Conservation (phyloP, 2,888 invertebrate genomes). For the Lamellibrachia satsuma region DNA sequence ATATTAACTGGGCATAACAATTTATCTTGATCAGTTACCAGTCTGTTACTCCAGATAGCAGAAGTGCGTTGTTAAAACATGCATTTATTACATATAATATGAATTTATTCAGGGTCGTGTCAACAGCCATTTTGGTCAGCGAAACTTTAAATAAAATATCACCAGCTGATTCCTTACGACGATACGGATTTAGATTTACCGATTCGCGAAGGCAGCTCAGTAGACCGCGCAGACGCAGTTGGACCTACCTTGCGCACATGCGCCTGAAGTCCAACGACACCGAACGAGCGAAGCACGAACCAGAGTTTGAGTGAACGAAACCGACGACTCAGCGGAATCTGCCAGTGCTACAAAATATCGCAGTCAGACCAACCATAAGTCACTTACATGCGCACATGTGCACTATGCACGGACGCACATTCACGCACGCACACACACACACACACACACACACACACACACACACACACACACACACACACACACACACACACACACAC, state of each 20-base stretch:
- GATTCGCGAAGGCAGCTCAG: no score
- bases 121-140: no score
- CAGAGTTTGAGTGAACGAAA: slow-evolving; percentile 93
- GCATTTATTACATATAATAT: no score
- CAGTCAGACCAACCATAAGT: background rate
- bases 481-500: background rate
- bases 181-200: no score
- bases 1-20: background rate
- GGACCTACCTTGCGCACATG: slow-evolving; percentile 85
- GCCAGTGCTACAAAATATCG: slow-evolving; percentile 82
- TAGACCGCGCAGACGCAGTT: background rate
- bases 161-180: no score
- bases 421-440: background rate
- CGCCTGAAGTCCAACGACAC: slow-evolving; percentile 87
- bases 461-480: background rate
- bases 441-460: background rate
- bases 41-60: no score
- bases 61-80: no score
- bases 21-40: no score
- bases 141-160: no score
- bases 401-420: background rate
- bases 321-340: slow-evolving; percentile 91
- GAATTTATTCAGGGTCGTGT: no score
- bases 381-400: background rate
- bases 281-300: slow-evolving; percentile 95